Base-by-base conservation (phyloP, 1,140 invertebrate genomes). In the Apis florea region DNA sequence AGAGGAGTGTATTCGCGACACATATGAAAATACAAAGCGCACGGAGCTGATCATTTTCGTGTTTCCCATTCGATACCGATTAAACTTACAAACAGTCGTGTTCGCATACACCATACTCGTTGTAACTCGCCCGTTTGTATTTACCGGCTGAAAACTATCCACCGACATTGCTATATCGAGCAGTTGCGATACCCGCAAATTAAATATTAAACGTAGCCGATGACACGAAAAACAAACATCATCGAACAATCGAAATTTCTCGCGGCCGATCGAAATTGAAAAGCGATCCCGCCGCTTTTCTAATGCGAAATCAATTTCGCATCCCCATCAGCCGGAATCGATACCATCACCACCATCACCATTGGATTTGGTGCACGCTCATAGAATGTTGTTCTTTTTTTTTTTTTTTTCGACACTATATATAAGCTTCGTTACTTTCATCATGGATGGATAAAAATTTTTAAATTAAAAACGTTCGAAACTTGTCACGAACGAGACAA, bases 221-320 rank as follows among this genome's bases (percentile, higher is more conserved):
- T 40, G 68, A n/a, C n/a, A 51, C 63, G 72, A 73, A 76, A 68
- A 82, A 61, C 64, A 82, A 82, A 76, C 64, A 68, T 1, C 13
- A 40, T 4, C 0, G 49, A 13, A 13, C 58, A 54, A 49, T 54
- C 17, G 59, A 47, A 12, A 21, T 63, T 49, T 67, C 31, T 24
- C 40, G 47, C 40, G 12, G 15, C 0, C 40, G 51, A 51, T 49
- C 54, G 76, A 79, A 61, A 79, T 54, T 63, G 26, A 72, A 58
- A 71, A n/a, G n/a, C 47, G 59, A 49, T 79, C 26, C 67, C 66
- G 67, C 24, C 31, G 54, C 31, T 63, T 54, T 49, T 66, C 70
- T 74, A 66, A 80, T 56, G 31, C 61, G 61, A 80, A 80, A 80
- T 80, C 78, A 74, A 74, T 80, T 74, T 66, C 3, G 1, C 24